A percentile compares a stretch with the other conserved stretches of the same genome.
These are phyloP conservation scores for Chaetodon trifascialis DNA, from an alignment of 2,113 vertebrate species.

Conservation along the genomic window DNA sequence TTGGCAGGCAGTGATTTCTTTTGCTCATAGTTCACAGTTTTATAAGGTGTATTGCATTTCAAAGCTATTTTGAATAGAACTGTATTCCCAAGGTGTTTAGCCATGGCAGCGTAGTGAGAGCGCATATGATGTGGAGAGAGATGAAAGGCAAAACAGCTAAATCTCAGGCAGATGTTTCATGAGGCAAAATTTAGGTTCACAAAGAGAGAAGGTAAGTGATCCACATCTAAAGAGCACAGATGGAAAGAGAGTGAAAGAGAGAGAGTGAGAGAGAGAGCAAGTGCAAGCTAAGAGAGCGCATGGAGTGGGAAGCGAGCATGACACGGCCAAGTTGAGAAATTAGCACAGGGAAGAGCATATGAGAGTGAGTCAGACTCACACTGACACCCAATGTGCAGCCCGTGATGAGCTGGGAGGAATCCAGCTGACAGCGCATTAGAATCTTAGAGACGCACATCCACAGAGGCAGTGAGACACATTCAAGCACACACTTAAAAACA, in stretches of 20 bases:
- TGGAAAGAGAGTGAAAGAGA: conserved; percentile 50
- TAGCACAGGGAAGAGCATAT: conserved; percentile 74
- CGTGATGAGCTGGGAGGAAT: conserved; percentile 77
- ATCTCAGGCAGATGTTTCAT: conserved; percentile 68
- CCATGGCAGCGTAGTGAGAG: conserved; percentile 37
- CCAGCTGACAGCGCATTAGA: conserved; percentile 79
- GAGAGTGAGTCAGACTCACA: conserved; percentile 80
- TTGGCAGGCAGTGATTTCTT: conserved; percentile 25
- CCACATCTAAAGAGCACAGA: conserved; percentile 64
- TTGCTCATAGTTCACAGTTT: conserved; percentile 38
- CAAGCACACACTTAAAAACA: conserved; percentile 36
- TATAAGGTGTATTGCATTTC: conserved; percentile 42
- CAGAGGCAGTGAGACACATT: conserved; percentile 55
- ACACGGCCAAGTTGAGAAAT: conserved; percentile 71
- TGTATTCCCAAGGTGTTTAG: conserved; percentile 48
- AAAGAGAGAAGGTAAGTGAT: conserved; percentile 65
- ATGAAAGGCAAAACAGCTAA: conserved; percentile 35
- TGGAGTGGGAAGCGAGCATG: conserved; percentile 69
- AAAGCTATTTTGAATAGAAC: conserved; percentile 42
- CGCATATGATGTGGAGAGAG: conserved; percentile 28
- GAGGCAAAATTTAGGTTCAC: conserved; percentile 53
- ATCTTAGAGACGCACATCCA: conserved; percentile 64
- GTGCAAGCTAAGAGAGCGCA: conserved; percentile 29
- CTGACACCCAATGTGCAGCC: conserved; percentile 79
- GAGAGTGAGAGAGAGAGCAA: conserved; percentile 15